Base-by-base conservation (phyloP, 1,140 invertebrate genomes). In the Antheraea mylitta region DNA sequence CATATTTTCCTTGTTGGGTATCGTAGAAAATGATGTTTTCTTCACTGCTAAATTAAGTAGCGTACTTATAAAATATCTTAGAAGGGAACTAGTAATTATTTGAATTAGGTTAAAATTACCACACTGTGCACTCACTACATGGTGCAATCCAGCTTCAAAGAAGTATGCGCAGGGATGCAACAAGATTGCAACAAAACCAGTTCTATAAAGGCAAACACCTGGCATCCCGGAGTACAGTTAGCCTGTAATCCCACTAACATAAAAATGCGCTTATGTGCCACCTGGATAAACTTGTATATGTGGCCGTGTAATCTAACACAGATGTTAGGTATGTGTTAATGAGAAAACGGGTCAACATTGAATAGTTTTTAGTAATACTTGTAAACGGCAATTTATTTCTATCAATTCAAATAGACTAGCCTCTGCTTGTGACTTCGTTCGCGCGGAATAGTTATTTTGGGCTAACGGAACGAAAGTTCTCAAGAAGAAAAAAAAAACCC, bases 231-330 rank as follows among this genome's bases (percentile, higher is more conserved):
- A 72, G 59, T 77, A 80, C 81, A 76, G 82, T 83, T 85, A 83
- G 48, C 73, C 77, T 75, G 75, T 77, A 82, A 83, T 82, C 81
- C 84, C 78, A 85, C 81, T 85, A 84, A 85, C 84, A 86, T 85
- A 85, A 83, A 85, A 81, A 83, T 82, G 72, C 66, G 61, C 67
- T 38, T 64, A 69, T 36, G 66, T 18, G 58, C 72, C 81, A 83
- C 78, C 82, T 83, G 81, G 76, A 45, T 62, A 63, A 5, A 6
- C 16, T 6, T 53, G 45, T 53, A 5, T 16, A 53, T 16, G 13
- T 5, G 0, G 16, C 45, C 10, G 13, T n/a, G 5, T 53, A 53
- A 13, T 11, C 11, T 53, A n/a, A 53, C 45, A 13, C 45, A 53
- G 9, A 13, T 53, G 45, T 13, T 16, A 53, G 45, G 2, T 53